Evolutionary conservation across 2,113 vertebrate species (phyloP), one percentile per base, ranked within the genome.

Genomic region (Acanthochromis polyacanthus): DNA sequence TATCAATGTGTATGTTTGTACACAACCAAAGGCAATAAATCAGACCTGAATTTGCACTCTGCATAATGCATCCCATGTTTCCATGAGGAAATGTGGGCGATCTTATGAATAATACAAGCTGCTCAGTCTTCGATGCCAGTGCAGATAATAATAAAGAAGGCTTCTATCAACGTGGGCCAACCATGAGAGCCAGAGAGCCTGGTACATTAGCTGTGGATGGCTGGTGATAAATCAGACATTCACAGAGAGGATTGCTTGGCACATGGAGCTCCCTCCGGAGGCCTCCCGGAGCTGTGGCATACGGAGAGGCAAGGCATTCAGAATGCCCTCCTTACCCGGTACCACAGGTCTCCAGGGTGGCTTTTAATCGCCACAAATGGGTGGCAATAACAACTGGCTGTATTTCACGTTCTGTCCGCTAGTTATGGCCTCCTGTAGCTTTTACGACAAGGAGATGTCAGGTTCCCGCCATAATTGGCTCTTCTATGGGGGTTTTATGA

Each of bases 51-150:
- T 96, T 96, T 96, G 95, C 95, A 94, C 96, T 96, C 95, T 95
- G 91, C 93, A 96, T 96, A 96, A 96, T 96, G 95, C 95, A 95
- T 95, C 93, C 84, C 56, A 46, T 71, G 79, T 86, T 91, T 73
- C 75, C 59, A 84, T 81, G 84, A 83, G 75, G 82, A 94, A 94
- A 95, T 95, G 90, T 88, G 95, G 92, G 91, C 94, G 92, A 95
- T 93, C 96, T 96, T 95, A 97, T 98, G 96, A 98, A 97, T 97
- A 97, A 98, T 97, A 96, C 95, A 97, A 91, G 94, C 89, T 92
- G 84, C 90, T 91, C 85, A 93, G 90, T 93, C 94, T 88, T 11
- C 1, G 92, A 93, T 94, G 95, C 95, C 96, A 82, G 95, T 94
- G 93, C 93, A 91, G 95, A 95, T 96, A 96, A 97, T 97, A 96